Evolutionary conservation across 2,113 vertebrate species (phyloP).

Genomic region (Romanogobio albipinnatus): DNA sequence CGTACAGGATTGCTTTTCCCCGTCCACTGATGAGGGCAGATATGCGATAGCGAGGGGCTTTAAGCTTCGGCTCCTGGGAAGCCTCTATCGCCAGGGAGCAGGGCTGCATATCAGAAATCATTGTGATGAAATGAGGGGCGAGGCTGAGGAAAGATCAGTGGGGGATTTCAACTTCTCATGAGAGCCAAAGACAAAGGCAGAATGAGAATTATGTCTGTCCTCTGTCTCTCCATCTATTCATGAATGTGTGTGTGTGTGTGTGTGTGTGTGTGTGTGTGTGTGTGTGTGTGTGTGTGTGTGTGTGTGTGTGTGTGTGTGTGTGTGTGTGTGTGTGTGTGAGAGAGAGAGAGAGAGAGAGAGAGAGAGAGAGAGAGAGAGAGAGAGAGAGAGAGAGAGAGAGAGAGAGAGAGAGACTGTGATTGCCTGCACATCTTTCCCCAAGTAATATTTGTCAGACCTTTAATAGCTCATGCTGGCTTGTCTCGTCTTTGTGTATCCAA

Average conservation of each 20-base stretch:
- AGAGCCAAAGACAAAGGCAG: constrained; percentile 60
- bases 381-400: too few relatives aligned
- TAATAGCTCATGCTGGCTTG: constrained; percentile 29
- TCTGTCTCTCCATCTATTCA: constrained; percentile 10
- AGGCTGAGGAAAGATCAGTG: constrained; percentile 71
- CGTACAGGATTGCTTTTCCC: constrained; percentile 74
- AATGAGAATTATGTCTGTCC: constrained; percentile 49
- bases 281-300: not conserved
- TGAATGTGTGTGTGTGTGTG: not conserved
- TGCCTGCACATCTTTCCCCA: constrained; percentile 13
- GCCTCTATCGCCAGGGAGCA: constrained; percentile 54
- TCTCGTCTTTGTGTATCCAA: constrained; percentile 69
- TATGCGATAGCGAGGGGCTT: constrained; percentile 63
- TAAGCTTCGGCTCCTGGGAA: constrained; percentile 69
- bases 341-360: too few relatives aligned
- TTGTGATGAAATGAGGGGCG: constrained; percentile 71
- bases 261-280: not conserved
- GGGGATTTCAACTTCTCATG: constrained; percentile 67
- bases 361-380: too few relatives aligned
- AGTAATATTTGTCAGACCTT: constrained; percentile 23
- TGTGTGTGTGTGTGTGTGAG: not conserved
- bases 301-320: not conserved
- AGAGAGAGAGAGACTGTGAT: not conserved
- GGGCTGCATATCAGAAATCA: constrained; percentile 64
- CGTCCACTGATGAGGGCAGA: constrained; percentile 66